Evolutionary conservation across 2,888 invertebrate species (phyloP), one percentile per base, ranked within the genome.

Genomic region (Mamestra brassicae): DNA sequence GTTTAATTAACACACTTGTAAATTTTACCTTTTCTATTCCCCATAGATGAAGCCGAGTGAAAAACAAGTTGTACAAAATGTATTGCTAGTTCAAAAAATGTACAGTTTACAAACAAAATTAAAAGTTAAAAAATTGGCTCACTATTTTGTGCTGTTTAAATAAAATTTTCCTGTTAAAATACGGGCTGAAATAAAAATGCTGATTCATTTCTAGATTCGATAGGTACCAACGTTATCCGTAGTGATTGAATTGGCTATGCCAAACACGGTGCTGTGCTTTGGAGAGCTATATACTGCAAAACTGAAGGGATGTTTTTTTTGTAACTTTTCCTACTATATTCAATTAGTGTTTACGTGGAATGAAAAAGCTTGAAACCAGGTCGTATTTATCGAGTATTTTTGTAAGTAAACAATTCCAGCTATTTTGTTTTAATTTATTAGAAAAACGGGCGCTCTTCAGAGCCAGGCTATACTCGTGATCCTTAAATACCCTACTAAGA

Each of bases 181-280:
- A 62, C n/a, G 36, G 4, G 5, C 2, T 57, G 55, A 17, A 55
- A 55, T 42, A 50, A 78, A 61, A 77, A 54, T 62, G 1, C 34
- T 54, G 8, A n/a, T 68, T 67, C 8, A 68, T 42, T 36, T 78
- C 34, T 68, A 69, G 11, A 50, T 42, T 55, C 11, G 0, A 34
- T 54, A 10, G 10, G 34, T n/a, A 47, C 34, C 8, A 5, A 52
- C 17, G n/a, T 26, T 54, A 47, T 38, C 45, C 38, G 3, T 26
- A 55, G 50, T 70, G 17, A 70, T 62, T 78, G 61, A 62, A 62
- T 76, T 77, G 76, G 26, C 1, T 55, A 26, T 45, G 62, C 55
- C 71, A 57, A 78, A 57, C 45, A 69, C 36, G 13, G 34, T 36
- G 50, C 5, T 70, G 45, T 26, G 45, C 42, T 63, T 70, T 78